Conservation (phyloP, 2,888 invertebrate species). For the Epicampocera succincta region DNA sequence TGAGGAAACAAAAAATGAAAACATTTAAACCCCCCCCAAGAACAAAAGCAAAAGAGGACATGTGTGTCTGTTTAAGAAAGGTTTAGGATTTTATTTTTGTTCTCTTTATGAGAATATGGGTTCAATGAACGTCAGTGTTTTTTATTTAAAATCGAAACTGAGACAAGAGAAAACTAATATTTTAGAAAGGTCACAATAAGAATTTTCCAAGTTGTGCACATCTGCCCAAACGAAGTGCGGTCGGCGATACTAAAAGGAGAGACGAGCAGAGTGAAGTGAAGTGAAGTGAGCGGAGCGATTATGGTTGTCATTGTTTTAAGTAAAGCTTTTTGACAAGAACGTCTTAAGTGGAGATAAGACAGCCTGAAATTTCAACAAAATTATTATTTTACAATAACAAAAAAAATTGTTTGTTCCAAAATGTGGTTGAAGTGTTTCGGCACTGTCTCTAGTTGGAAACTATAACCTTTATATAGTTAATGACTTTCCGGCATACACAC, state of each 20-base stretch:
- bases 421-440: too few species aligned
- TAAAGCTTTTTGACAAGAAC: neutral
- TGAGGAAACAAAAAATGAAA: slow-evolving; percentile 3
- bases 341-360: too few species aligned
- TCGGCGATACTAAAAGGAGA: too few species aligned
- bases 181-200: slow-evolving; percentile 40
- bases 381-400: neutral
- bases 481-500: too few species aligned
- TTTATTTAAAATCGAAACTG: slow-evolving; percentile 16
- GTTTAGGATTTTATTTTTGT: neutral
- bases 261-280: too few species aligned
- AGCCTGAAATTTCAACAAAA: neutral
- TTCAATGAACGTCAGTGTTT: slow-evolving; percentile 26
- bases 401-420: too few species aligned
- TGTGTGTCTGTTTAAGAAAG: neutral
- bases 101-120: neutral
- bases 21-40: neutral
- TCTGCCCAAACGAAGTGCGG: too few species aligned
- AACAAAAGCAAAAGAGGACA: slow-evolving; percentile 5
- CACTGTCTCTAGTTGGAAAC: too few species aligned
- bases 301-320: too few species aligned
- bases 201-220: neutral
- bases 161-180: neutral
- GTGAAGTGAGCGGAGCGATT: too few species aligned
- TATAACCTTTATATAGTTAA: too few species aligned